Percentiles rank a stretch among this genome's conserved stretches.
Conservation (phyloP, 2,113 vertebrate species). For the Antechinus stuartii region DNA sequence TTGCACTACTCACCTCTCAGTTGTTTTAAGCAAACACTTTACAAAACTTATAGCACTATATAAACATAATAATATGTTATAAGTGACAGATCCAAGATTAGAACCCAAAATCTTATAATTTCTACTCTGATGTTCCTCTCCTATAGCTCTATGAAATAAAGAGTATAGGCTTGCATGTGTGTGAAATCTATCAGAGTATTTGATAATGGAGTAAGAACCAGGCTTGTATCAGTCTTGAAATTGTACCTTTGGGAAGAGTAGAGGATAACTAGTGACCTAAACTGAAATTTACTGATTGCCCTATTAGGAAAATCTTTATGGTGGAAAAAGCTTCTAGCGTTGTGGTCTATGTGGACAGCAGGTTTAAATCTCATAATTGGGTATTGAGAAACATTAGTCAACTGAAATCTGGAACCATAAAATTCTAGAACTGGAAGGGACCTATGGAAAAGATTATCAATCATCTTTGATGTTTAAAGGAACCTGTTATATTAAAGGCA, state of each 20-base stretch:
- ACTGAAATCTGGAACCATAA: not conserved
- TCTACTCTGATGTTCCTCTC: not conserved
- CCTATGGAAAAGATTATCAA: slow-evolving; percentile 19
- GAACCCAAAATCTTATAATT: not conserved
- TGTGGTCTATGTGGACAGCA: not conserved
- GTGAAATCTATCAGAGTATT: not conserved
- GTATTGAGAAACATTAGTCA: slow-evolving; percentile 4
- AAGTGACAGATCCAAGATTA: slow-evolving; percentile 7
- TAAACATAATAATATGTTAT: not conserved
- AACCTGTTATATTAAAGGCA: slow-evolving; percentile 44
- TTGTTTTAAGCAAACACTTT: slow-evolving; percentile 16
- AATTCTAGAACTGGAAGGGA: not conserved
- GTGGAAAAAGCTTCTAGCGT: not conserved
- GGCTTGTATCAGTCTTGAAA: not conserved
- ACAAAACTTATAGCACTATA: slow-evolving; percentile 8
- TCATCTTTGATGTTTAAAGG: slow-evolving; percentile 56
- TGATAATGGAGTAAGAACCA: not conserved
- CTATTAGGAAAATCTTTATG: not conserved
- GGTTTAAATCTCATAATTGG: slow-evolving; percentile 9
- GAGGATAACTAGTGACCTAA: not conserved
- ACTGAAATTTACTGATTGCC: no score
- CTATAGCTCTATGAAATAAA: not conserved
- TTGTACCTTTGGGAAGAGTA: not conserved
- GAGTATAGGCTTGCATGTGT: not conserved
- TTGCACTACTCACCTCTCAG: not conserved